These are phyloP conservation scores for Caracal caracal DNA, from an alignment of 2,113 vertebrate species.

Conservation along the genomic window DNA sequence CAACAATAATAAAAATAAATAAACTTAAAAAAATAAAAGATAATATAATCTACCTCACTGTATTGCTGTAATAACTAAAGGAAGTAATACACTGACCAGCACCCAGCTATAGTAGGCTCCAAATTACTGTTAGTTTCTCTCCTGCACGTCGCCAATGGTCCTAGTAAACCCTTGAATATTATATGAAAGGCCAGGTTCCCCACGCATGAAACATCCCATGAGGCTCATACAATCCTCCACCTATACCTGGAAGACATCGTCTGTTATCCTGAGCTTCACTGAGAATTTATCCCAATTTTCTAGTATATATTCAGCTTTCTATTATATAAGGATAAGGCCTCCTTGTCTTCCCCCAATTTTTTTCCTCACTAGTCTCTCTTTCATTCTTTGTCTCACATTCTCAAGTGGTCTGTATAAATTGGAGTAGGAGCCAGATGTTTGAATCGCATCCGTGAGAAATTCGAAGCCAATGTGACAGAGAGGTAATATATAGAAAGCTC, in stretches of 20 bases:
- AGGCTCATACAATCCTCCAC: background rate
- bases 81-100: background rate
- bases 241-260: background rate
- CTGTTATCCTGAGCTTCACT: background rate
- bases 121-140: background rate
- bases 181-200: background rate
- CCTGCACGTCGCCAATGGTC: background rate
- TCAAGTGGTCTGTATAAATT: background rate
- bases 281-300: background rate
- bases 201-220: background rate
- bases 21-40: background rate
- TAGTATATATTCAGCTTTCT: background rate
- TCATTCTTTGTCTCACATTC: background rate
- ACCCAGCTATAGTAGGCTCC: background rate
- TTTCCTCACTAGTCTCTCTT: background rate
- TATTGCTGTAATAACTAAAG: background rate
- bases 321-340: background rate
- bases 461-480: constrained; percentile 5
- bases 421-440: background rate
- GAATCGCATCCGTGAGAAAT: background rate
- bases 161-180: background rate
- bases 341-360: background rate
- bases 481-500: background rate
- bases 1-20: too few species aligned
- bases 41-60: background rate